Conservation (phyloP, 30 jellyfish, hydroid and myxozoan species). For the Chironex yamaguchii region DNA sequence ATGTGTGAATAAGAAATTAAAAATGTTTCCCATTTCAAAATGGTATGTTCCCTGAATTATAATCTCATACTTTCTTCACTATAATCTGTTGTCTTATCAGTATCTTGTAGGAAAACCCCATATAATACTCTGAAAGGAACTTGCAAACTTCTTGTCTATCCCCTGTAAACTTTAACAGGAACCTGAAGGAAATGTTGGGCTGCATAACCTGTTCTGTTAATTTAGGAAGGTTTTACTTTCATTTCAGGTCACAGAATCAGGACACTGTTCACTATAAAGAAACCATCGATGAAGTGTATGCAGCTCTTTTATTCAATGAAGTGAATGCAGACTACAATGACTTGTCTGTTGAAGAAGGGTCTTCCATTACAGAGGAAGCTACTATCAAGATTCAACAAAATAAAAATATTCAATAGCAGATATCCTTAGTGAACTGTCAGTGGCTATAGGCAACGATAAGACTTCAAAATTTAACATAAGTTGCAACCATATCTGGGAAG, state of each 20-base stretch:
- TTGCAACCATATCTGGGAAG: slow-evolving; percentile 65
- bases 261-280: slow-evolving; percentile 51
- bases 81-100: too few species aligned
- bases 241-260: slow-evolving; percentile 31
- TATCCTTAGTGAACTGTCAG: slow-evolving; percentile 56
- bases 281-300: slow-evolving; percentile 51
- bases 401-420: slow-evolving; percentile 43
- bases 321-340: slow-evolving; percentile 55
- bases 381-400: slow-evolving; percentile 9
- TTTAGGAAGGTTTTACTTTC: slow-evolving; percentile 10
- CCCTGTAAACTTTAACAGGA: slow-evolving; percentile 1
- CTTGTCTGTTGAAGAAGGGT: slow-evolving; percentile 56
- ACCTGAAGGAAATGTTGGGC: slow-evolving; percentile 8
- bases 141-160: neutral
- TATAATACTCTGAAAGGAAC: too few species aligned
- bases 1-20: too few species aligned
- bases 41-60: too few species aligned
- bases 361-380: slow-evolving; percentile 57
- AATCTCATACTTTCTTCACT: too few species aligned
- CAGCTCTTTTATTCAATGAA: slow-evolving; percentile 63
- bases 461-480: slow-evolving; percentile 56
- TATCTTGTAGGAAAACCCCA: too few species aligned
- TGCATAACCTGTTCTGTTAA: slow-evolving; percentile 35
- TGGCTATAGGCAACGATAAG: slow-evolving; percentile 42
- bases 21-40: too few species aligned